phyloP scores from a whole-genome alignment of 37 sponge, comb jelly and placozoan species.

The Eunapius fragilis region DNA sequence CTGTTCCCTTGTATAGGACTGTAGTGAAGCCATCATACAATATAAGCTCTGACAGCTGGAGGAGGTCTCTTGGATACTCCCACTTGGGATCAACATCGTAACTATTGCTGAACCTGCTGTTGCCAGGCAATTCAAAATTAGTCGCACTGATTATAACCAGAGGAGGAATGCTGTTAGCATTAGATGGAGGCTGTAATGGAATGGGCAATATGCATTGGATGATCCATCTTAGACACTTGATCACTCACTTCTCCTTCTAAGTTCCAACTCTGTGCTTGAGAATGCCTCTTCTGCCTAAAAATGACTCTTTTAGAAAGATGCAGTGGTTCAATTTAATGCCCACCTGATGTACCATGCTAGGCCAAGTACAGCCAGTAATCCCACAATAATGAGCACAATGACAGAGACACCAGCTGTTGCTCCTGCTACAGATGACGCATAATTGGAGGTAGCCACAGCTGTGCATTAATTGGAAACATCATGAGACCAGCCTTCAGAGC shows the following conservation, averaged over 20 bases:
- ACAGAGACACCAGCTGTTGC: not conserved
- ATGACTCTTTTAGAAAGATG: not conserved
- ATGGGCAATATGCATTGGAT: no score
- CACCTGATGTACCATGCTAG: not conserved
- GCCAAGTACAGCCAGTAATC: not conserved
- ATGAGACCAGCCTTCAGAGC: no score
- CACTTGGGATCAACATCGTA: conserved; percentile 54
- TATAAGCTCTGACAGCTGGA: conserved; percentile 32
- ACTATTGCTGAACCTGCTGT: not conserved
- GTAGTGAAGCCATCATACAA: conserved; percentile 52
- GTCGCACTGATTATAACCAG: not conserved
- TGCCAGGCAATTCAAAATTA: not conserved
- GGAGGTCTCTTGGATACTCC: conserved; percentile 42
- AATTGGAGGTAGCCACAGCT: not conserved
- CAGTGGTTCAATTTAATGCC: not conserved
- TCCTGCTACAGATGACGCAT: no score
- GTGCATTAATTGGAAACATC: not conserved
- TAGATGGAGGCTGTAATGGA: not conserved
- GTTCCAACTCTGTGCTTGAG: not conserved
- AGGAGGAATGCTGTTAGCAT: not conserved
- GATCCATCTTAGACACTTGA: not conserved
- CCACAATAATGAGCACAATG: not conserved
- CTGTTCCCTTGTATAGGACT: conserved; percentile 50
- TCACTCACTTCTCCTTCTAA: not conserved
- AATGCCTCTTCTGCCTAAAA: not conserved